Evolutionary conservation across 2,113 vertebrate genomes (phyloP), one percentile per base, ranked within the genome.

Genomic region (Scytalopus superciliaris): DNA sequence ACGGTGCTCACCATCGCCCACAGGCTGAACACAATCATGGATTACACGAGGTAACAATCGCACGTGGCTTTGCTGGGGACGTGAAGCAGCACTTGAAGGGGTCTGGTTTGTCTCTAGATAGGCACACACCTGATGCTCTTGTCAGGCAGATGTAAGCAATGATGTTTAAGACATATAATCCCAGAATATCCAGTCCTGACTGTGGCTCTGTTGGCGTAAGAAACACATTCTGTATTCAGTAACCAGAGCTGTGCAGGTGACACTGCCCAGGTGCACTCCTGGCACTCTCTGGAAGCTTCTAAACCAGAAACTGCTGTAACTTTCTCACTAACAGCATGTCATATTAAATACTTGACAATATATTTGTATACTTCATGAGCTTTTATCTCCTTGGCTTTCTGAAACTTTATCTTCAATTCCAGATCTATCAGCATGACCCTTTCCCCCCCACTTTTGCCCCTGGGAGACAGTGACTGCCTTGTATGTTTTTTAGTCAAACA

Each of bases 1-100:
- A 99, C 99, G 0, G 99, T 99, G 77, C 98, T 99, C 91, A 99
- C 99, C 64, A 99, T 99, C 13, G 99, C 99, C 4, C 99, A 99
- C 95, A 98, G 99, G 72, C 99, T 99, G 78, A 99, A 99, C 98
- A 99, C 99, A 1, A 99, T 99, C 95, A 99, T 99, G 99, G 99
- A 99, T 94, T 99, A 99, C 93, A 99, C 98, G 53, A 99, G 99
- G 99, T 99, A 19, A 83, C 8, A 39, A 8, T 1, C 44, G 37
- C 53, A 84, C 1, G 0, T 23, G 0, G 4, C 3, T 25, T 31
- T 47, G 31, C 67, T 39, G 87, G 37, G 19, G 6, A 1, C 8
- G 5, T 25, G 87, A 31, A 44, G 37, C 63, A 30, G 80, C 55
- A 8, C 45, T 49, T 49, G 16, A 10, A 53, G 42, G 70, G 42